Base-by-base conservation (phyloP, 2,113 vertebrate genomes). In the Barnardius zonarius region DNA sequence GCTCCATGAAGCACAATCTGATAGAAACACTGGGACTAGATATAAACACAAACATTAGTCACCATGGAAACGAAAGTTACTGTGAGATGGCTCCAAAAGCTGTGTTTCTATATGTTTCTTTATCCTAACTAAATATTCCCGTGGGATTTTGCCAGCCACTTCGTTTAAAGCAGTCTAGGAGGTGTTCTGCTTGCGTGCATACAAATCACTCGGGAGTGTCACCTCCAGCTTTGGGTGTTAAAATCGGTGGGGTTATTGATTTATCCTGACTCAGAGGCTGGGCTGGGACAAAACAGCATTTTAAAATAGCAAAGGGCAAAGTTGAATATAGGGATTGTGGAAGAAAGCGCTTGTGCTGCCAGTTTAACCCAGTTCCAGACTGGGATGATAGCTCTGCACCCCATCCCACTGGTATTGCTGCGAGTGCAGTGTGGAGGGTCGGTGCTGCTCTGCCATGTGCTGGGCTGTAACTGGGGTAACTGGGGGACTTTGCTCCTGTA, bases 1-100 rank as follows among this genome's bases (percentile, higher is more conserved):
- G 97, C 95, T 98, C 88, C 6, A 30, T 85, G 90, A 83, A 96
- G 96, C 81, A 93, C 96, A 96, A 96, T 95, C 96, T 81, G 97
- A 96, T 93, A 66, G 97, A 97, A 97, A 96, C 96, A 93, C 91
- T 89, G 95, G 92, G 95, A 91, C 81, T 74, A 93, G 97, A 93
- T 93, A 96, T 93, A 97, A 98, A 98, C 98, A 98, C 96, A 98
- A 98, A 98, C 98, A 98, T 97, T 96, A 94, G 97, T 98, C 97
- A 88, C 98, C 92, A 98, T 98, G 98, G 98, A 96, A 97, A 98
- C 98, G 19, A 66, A 96, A 97, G 97, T 97, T 95, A 52, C 91
- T 64, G 76, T 15, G 37, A 39, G 35, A 86, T 93, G 91, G 76
- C 91, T 97, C 70, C 52, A 84, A 96, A 94, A 95, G 86, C 54